Evolutionary conservation across 1,140 invertebrate genomes (phyloP).

Genomic region (Drosophila auraria): DNA sequence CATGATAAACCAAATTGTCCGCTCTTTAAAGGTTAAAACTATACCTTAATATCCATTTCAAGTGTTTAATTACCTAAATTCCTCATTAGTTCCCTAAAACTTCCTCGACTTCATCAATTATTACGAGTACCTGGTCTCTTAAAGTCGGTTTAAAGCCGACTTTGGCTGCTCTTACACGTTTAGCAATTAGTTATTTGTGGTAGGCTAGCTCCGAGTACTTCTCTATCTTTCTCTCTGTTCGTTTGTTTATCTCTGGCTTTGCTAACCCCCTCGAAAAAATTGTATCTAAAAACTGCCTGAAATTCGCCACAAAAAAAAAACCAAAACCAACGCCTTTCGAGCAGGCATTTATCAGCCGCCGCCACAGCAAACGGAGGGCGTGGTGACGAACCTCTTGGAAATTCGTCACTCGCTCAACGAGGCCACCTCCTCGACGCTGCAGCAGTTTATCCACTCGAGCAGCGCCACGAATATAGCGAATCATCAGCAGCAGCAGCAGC

Average conservation of each 20-base stretch:
- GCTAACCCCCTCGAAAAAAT: constrained; percentile 40
- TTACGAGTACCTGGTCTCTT: constrained; percentile 2
- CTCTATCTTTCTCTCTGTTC: constrained; percentile 25
- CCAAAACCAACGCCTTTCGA: not conserved
- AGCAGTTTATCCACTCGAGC: constrained; percentile 77
- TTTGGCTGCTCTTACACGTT: not conserved
- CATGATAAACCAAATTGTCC: not conserved
- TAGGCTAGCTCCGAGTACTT: constrained; percentile 51
- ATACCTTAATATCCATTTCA: not conserved
- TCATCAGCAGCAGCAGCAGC: constrained; percentile 32
- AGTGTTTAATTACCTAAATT: not conserved
- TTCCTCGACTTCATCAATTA: not conserved
- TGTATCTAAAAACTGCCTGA: constrained; percentile 24
- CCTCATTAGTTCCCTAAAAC: not conserved
- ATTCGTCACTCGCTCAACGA: constrained; percentile 80
- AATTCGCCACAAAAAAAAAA: constrained; percentile 10
- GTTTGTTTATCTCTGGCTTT: constrained; percentile 51
- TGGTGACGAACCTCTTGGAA: constrained; percentile 78
- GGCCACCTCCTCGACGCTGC: constrained; percentile 73
- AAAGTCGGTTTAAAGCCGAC: constrained; percentile 2
- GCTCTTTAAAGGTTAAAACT: not conserved
- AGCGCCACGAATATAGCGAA: constrained; percentile 64
- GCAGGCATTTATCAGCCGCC: constrained; percentile 76
- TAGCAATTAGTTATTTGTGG: constrained; percentile 16
- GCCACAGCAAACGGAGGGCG: constrained; percentile 61